phyloP scores from a whole-genome alignment of 2,888 invertebrate genomes.

The Lasioglossum pauxillum region DNA sequence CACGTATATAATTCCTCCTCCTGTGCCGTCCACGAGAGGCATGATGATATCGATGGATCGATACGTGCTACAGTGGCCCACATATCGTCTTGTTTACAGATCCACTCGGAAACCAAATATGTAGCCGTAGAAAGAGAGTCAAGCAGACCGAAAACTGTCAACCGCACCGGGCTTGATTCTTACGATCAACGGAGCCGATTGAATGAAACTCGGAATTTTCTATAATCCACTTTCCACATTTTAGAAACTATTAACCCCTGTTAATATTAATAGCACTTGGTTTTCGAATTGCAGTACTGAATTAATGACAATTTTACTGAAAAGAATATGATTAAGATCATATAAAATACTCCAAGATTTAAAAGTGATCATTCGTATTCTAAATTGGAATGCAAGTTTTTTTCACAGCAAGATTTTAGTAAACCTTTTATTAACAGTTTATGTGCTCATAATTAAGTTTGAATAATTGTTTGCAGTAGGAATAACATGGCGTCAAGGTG shows the following conservation, averaged over 20 bases:
- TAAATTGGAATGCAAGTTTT: not conserved
- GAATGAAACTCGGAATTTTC: not conserved
- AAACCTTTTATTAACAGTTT: not conserved
- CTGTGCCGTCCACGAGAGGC: slow-evolving; percentile 37
- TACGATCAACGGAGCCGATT: not conserved
- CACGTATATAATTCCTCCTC: slow-evolving; percentile 67
- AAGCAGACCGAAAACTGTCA: not conserved
- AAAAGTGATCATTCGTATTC: too few relatives aligned
- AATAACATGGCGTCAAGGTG: not conserved
- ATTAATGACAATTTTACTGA: not conserved
- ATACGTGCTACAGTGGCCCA: slow-evolving; percentile 30
- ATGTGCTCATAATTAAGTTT: not conserved
- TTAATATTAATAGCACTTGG: too few relatives aligned
- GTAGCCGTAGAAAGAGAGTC: not conserved
- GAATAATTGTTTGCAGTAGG: not conserved
- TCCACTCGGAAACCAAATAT: slow-evolving; percentile 10
- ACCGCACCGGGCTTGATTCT: not conserved
- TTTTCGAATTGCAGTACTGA: not conserved
- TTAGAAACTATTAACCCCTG: not conserved
- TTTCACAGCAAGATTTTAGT: not conserved
- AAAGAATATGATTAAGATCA: not conserved
- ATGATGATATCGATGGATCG: slow-evolving; percentile 65
- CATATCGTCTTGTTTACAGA: slow-evolving; percentile 18
- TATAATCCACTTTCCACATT: not conserved
- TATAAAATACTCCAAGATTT: too few relatives aligned